Percentiles rank a stretch among this genome's conserved stretches.
Conservation (phyloP, 2,888 invertebrate genomes). For the Leptothorax acervorum region DNA sequence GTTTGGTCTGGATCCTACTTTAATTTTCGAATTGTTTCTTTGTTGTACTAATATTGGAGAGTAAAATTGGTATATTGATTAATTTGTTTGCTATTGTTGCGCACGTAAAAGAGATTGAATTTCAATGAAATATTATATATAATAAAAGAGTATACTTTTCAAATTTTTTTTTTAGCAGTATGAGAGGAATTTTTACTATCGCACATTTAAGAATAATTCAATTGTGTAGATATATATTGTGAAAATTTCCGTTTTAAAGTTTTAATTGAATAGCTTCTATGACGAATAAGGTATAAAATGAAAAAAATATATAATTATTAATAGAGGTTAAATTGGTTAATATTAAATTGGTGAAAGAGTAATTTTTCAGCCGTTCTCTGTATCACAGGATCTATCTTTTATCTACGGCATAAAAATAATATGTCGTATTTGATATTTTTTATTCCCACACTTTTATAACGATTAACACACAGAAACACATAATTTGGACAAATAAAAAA, state of each 20-base stretch:
- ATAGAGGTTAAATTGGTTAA: background rate
- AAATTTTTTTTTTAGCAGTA: background rate
- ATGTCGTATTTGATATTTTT: constrained; percentile 32
- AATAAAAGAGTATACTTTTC: background rate
- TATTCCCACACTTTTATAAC: constrained; percentile 51
- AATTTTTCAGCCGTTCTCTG: background rate
- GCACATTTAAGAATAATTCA: background rate
- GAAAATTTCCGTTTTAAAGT: background rate
- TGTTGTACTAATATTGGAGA: background rate
- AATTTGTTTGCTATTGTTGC: background rate
- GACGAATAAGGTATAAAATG: background rate
- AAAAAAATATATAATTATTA: background rate
- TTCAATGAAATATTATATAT: background rate
- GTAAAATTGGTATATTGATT: background rate
- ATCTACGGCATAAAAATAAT: constrained; percentile 32
- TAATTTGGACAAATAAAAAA: constrained; percentile 50
- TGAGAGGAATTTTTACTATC: background rate
- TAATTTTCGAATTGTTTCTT: background rate
- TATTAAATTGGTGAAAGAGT: background rate
- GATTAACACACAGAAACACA: constrained; percentile 48
- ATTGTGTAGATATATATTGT: background rate
- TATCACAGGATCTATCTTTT: constrained; percentile 19
- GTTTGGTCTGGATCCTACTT: background rate
- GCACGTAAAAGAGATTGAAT: background rate
- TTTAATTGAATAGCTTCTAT: background rate